Percentiles rank a stretch among this genome's conserved stretches.
Conservation (phyloP, 2,797 vertebrate genomes). For the Cryptoblepharus egeriae region DNA sequence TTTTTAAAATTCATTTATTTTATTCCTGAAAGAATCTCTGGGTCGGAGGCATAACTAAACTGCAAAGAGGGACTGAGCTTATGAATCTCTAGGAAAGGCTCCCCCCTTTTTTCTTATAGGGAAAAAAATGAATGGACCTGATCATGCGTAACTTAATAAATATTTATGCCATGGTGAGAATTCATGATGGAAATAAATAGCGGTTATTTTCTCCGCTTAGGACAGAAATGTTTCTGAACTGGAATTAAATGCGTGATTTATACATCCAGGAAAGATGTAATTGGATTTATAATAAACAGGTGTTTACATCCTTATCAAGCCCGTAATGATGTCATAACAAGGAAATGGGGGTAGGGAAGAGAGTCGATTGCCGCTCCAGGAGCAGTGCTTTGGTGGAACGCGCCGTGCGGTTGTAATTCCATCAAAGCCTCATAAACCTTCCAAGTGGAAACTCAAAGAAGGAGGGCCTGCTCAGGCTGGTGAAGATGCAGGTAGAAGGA, state of each 20-base stretch:
- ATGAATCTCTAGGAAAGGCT: background rate
- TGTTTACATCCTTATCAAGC: constrained; percentile 49
- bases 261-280: constrained; percentile 35
- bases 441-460: background rate
- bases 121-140: constrained; percentile 6
- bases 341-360: background rate
- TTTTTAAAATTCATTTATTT: background rate
- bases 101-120: background rate
- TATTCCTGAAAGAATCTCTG: background rate
- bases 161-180: constrained; percentile 37
- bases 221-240: constrained; percentile 50
- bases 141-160: constrained; percentile 31
- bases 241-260: constrained; percentile 49
- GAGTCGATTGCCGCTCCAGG: background rate
- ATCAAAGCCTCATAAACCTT: background rate
- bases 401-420: background rate
- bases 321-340: constrained; percentile 48
- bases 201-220: constrained; percentile 42
- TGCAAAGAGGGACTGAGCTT: background rate
- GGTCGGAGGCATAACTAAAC: background rate
- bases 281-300: constrained; percentile 56
- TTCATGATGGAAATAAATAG: constrained; percentile 50
- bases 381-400: background rate
- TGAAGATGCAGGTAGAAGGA: background rate
- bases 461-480: background rate